Percentiles rank a stretch among this genome's conserved stretches.
Evolutionary conservation across 2,888 invertebrate species (phyloP).

Genomic region (Tromatobia lineatoria): DNA sequence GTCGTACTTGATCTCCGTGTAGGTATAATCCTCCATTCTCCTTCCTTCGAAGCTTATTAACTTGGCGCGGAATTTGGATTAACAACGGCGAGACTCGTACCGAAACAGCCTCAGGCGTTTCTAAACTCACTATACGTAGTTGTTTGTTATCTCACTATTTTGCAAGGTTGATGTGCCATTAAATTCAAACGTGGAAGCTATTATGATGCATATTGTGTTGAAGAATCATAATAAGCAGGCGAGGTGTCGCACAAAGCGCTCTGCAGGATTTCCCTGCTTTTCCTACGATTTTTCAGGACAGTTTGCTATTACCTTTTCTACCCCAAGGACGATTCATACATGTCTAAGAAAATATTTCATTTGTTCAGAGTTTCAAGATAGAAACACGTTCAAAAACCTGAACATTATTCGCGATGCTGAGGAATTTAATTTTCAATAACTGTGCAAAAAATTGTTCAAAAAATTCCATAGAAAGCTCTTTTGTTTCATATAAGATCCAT

Average conservation of each 20-base stretch:
- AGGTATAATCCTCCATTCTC: background rate
- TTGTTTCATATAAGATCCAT: too few relatives aligned
- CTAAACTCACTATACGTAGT: background rate
- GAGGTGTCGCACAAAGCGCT: background rate
- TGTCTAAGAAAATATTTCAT: too few relatives aligned
- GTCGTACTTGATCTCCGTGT: background rate
- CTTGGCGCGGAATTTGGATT: background rate
- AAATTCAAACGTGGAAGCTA: background rate
- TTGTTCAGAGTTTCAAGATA: too few relatives aligned
- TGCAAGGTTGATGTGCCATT: background rate
- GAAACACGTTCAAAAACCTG: too few relatives aligned
- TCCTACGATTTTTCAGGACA: background rate
- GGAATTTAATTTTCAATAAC: too few relatives aligned
- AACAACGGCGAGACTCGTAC: background rate
- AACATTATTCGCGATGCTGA: too few relatives aligned
- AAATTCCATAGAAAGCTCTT: too few relatives aligned
- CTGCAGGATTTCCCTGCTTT: background rate
- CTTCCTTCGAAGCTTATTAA: constrained; percentile 12
- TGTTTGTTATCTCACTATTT: background rate
- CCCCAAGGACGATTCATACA: background rate
- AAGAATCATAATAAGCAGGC: background rate
- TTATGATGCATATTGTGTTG: background rate
- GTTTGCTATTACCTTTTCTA: background rate
- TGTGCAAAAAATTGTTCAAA: too few relatives aligned
- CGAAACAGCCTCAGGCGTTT: background rate